A percentile compares a stretch with the other conserved stretches of the same genome.
phyloP scores from a whole-genome alignment of 2,113 vertebrate species.

The Cervus canadensis region DNA sequence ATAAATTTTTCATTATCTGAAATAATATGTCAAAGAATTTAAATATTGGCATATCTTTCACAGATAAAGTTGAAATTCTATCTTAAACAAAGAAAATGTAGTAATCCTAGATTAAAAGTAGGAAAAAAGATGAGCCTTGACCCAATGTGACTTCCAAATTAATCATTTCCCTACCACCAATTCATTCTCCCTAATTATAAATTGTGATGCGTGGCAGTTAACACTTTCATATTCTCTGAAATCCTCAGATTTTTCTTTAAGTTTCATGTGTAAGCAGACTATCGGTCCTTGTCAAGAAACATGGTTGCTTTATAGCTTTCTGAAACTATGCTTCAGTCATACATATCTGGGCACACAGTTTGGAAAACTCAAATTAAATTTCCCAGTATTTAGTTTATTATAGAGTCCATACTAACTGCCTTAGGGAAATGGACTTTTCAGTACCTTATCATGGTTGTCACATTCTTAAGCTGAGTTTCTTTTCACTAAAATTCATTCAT shows the following conservation, averaged over 20 bases:
- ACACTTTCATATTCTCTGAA: neutral
- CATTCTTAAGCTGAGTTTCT: constrained; percentile 54
- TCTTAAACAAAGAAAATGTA: neutral
- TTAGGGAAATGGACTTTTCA: constrained; percentile 40
- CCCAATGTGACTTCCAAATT: neutral
- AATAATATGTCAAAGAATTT: constrained; percentile 28
- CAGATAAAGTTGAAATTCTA: neutral
- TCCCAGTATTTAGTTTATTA: constrained; percentile 72
- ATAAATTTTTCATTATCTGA: constrained; percentile 22
- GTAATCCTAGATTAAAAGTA: neutral
- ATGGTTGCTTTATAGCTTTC: constrained; percentile 50
- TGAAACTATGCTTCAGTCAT: constrained; percentile 65
- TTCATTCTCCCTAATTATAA: neutral
- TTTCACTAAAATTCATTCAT: constrained; percentile 54
- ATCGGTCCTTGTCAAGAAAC: constrained; percentile 33
- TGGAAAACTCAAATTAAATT: constrained; percentile 78
- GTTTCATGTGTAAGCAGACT: neutral
- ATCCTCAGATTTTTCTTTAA: neutral
- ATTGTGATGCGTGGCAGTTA: neutral
- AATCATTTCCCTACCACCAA: neutral
- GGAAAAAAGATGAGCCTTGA: neutral
- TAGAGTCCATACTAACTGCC: constrained; percentile 44
- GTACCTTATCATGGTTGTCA: constrained; percentile 55
- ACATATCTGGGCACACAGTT: constrained; percentile 66
- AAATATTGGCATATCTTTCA: neutral